Percentiles rank a stretch among this genome's conserved stretches.
Conservation (phyloP, 1,140 invertebrate genomes). For the Bombus haemorrhoidalis region DNA sequence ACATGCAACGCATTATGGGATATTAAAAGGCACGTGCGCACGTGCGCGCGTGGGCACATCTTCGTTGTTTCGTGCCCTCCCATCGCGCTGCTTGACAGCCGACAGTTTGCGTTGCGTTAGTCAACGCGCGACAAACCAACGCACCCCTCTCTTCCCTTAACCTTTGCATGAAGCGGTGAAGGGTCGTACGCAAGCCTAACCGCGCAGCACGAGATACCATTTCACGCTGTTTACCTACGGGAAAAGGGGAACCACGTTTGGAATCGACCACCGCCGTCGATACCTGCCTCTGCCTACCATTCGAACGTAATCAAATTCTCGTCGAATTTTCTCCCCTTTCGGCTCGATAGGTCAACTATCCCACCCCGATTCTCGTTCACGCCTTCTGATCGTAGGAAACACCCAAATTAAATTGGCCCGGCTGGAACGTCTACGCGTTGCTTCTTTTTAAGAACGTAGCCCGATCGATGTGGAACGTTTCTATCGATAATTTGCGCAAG, state of each 20-base stretch:
- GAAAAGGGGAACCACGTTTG: neutral
- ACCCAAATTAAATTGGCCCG: too few relatives aligned
- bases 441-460: neutral
- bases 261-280: neutral
- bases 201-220: conserved; percentile 31
- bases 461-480: neutral
- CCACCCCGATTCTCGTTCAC: neutral
- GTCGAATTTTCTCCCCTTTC: neutral
- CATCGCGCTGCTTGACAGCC: conserved; percentile 63
- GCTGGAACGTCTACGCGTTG: neutral
- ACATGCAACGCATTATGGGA: conserved; percentile 79
- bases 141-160: neutral
- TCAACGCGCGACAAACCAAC: conserved; percentile 28
- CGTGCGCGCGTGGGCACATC: conserved; percentile 70
- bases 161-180: neutral
- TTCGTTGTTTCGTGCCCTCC: conserved; percentile 25
- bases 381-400: neutral
- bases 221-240: conserved; percentile 52
- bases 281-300: neutral
- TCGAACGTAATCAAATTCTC: conserved; percentile 19
- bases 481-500: neutral
- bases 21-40: conserved; percentile 78
- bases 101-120: conserved; percentile 62
- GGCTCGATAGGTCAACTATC: neutral
- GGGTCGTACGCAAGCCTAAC: neutral